phyloP scores from a whole-genome alignment of 2,888 invertebrate genomes.

The Cataglyphis livida region DNA sequence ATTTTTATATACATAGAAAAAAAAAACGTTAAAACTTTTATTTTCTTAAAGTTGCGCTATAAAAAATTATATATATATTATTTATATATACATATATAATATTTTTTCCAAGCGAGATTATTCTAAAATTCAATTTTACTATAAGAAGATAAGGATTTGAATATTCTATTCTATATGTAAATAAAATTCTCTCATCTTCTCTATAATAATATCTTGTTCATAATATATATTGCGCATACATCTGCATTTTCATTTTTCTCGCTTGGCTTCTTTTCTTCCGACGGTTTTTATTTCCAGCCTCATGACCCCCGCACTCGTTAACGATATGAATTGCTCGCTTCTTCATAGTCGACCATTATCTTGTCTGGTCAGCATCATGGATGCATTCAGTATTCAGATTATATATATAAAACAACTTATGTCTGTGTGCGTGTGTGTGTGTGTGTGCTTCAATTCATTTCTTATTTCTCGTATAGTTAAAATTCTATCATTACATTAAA shows the following conservation, averaged over 20 bases:
- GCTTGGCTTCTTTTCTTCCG: constrained; percentile 35
- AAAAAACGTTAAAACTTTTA: neutral
- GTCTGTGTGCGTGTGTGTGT: neutral
- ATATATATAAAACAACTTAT: neutral
- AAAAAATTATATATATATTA: neutral
- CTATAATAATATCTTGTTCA: neutral
- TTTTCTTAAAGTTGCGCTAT: neutral
- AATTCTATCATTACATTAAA: neutral
- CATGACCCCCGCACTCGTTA: constrained; percentile 62
- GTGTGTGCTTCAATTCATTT: neutral
- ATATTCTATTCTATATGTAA: constrained; percentile 1
- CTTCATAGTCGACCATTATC: constrained; percentile 49
- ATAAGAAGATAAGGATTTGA: neutral
- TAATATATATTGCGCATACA: neutral
- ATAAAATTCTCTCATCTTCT: neutral
- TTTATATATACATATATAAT: neutral
- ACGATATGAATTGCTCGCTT: constrained; percentile 55
- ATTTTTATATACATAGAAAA: neutral
- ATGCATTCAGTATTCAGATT: constrained; percentile 23
- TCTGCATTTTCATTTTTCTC: constrained; percentile 15
- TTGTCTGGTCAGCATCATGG: constrained; percentile 37
- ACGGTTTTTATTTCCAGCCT: constrained; percentile 56
- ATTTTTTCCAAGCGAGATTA: constrained; percentile 7
- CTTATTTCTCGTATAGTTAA: constrained; percentile 4
- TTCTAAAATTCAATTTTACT: neutral